Conservation (phyloP, 2,113 vertebrate species). For the Chloropsis hardwickii region DNA sequence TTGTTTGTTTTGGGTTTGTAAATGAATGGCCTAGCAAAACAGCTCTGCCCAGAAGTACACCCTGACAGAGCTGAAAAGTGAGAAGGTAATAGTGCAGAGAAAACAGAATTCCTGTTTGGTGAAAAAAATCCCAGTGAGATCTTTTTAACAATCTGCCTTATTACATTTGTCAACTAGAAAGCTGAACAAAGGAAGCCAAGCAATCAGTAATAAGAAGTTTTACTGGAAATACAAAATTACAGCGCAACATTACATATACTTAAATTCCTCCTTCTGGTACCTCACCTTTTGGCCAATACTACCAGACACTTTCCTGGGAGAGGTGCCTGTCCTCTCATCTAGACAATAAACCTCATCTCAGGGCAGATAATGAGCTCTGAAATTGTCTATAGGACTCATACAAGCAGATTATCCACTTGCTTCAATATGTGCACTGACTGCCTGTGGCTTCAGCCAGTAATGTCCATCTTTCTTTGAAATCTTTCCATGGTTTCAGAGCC, state of each 20-base stretch:
- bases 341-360: not conserved
- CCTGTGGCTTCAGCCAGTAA: not conserved
- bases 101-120: not conserved
- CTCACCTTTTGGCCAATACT: not conserved
- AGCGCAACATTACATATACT: not conserved
- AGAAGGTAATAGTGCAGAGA: not conserved
- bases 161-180: not conserved
- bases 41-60: not conserved
- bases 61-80: not conserved
- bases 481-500: not conserved
- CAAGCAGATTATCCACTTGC: not conserved
- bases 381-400: not conserved
- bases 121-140: not conserved
- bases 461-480: not conserved
- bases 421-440: not conserved
- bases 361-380: not conserved
- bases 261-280: not conserved
- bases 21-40: not conserved
- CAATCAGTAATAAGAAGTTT: not conserved
- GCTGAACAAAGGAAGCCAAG: not conserved
- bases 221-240: not conserved
- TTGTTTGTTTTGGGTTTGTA: fast-evolving
- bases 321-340: not conserved
- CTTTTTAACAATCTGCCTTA: not conserved
- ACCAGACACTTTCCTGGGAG: not conserved